Percentiles rank a stretch among this genome's conserved stretches.
These are phyloP conservation scores for Hozukius guyotensis DNA, from an alignment of 2,797 vertebrate species.

Conservation along the genomic window DNA sequence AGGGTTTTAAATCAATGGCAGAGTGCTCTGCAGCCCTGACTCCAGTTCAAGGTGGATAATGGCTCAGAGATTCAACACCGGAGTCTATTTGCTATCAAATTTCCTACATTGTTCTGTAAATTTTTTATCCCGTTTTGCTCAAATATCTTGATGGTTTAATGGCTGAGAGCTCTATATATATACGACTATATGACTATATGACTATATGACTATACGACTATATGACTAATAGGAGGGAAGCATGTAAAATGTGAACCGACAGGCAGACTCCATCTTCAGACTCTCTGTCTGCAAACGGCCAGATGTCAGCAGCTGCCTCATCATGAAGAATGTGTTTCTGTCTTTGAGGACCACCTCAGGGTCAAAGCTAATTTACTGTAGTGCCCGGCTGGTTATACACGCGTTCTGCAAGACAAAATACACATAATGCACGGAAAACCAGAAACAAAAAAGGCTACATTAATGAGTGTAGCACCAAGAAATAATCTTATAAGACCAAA, in stretches of 20 bases:
- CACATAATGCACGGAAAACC: not conserved
- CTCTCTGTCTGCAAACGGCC: not conserved
- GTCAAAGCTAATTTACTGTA: not conserved
- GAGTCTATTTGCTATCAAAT: not conserved
- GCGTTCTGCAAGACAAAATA: not conserved
- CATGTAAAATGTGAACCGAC: not conserved
- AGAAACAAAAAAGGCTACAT: not conserved
- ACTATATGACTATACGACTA: not conserved
- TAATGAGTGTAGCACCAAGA: not conserved
- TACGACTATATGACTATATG: not conserved
- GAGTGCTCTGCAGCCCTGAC: conserved; percentile 29
- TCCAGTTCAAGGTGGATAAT: conserved; percentile 28
- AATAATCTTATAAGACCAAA: not conserved
- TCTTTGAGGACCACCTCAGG: conserved; percentile 8
- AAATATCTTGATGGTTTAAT: not conserved
- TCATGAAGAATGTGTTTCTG: conserved; percentile 4
- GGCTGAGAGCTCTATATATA: not conserved
- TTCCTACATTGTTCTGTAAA: not conserved
- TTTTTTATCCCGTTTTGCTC: not conserved
- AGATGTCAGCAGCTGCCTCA: conserved; percentile 34
- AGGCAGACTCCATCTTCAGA: not conserved
- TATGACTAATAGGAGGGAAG: not conserved
- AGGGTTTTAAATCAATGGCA: conserved; percentile 49
- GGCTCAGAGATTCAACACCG: not conserved
- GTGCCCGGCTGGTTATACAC: not conserved